These are phyloP conservation scores for Candoia aspera DNA, from an alignment of 2,113 vertebrate species.

Conservation along the genomic window DNA sequence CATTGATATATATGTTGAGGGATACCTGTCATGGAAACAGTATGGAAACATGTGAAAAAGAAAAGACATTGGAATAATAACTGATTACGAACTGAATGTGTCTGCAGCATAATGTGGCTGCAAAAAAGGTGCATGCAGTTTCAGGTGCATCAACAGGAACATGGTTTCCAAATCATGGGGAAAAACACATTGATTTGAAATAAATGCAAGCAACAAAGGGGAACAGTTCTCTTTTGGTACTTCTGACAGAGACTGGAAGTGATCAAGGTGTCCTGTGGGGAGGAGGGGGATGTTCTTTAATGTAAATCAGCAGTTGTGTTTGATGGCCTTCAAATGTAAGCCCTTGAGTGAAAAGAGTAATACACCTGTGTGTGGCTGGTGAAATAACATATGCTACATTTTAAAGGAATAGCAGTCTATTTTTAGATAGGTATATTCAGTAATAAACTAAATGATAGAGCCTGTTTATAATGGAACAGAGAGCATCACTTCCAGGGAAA, in stretches of 20 bases:
- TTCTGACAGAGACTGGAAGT: too few relatives aligned
- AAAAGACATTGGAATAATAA: neutral
- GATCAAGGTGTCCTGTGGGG: neutral
- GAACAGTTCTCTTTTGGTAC: neutral
- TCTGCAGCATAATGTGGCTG: neutral
- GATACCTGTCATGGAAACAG: neutral
- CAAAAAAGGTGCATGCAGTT: neutral
- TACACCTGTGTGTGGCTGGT: neutral
- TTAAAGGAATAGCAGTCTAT: neutral
- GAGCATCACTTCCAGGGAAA: conserved; percentile 26
- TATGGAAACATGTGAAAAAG: neutral
- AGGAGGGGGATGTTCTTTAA: neutral
- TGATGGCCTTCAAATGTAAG: neutral
- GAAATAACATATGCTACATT: neutral
- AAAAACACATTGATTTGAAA: too few relatives aligned
- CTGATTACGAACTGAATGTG: neutral
- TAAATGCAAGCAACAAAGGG: neutral
- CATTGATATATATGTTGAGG: neutral
- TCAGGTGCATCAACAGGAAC: neutral
- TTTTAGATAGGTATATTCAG: neutral
- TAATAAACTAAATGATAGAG: neutral
- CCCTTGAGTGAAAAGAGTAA: conserved; percentile 1
- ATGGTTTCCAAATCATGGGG: neutral
- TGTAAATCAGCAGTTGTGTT: neutral
- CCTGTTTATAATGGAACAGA: neutral